Conservation (phyloP, 2,797 vertebrate species). For the Taeniopygia guttata region DNA sequence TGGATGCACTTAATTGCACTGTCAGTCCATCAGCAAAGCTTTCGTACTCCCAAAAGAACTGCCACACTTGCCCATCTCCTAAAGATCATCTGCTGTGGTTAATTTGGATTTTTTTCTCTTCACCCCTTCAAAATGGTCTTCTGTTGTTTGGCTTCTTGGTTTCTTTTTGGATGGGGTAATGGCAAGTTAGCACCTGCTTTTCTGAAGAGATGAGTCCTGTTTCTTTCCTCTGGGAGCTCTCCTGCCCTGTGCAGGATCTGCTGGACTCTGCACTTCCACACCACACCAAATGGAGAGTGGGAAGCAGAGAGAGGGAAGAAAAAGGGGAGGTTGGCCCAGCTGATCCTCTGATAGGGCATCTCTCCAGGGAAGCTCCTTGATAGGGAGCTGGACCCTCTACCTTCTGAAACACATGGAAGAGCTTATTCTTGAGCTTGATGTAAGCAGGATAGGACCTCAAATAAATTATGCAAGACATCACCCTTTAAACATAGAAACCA, state of each 20-base stretch:
- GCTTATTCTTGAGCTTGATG: background rate
- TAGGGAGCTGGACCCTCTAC: background rate
- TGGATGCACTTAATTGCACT: background rate
- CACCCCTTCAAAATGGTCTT: background rate
- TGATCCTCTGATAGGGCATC: background rate
- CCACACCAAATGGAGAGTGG: background rate
- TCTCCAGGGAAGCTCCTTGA: background rate
- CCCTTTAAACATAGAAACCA: slow-evolving; percentile 9
- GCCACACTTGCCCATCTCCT: background rate
- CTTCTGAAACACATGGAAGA: background rate
- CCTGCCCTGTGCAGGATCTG: background rate
- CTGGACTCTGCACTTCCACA: background rate
- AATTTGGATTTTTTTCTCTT: background rate
- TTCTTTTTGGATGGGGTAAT: background rate
- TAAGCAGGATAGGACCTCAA: background rate
- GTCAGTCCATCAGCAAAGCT: background rate
- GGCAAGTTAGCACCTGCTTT: background rate
- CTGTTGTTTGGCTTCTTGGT: background rate
- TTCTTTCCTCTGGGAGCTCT: background rate
- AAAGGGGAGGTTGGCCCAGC: background rate
- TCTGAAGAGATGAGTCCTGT: background rate
- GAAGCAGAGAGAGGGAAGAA: background rate
- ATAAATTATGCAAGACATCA: slow-evolving; percentile 8
- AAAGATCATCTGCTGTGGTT: accelerated
- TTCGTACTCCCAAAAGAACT: background rate